Percentiles rank a stretch among this genome's conserved stretches.
Conservation (phyloP, 2,888 invertebrate species). For the Actias luna region DNA sequence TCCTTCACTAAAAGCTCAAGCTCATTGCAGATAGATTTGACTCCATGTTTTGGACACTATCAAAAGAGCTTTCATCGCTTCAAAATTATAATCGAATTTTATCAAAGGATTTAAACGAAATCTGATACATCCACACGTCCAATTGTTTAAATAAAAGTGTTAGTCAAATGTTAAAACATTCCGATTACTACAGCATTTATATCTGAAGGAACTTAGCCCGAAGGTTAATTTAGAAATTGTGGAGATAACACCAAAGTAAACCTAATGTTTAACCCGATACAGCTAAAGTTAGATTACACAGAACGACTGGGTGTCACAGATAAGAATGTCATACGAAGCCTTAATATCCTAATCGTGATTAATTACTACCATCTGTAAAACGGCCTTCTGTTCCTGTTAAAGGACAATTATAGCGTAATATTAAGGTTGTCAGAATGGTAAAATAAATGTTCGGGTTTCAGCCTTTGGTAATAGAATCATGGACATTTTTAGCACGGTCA, state of each 20-base stretch:
- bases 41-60: no score
- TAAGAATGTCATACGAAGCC: constrained; percentile 29
- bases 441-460: no score
- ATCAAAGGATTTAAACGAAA: no score
- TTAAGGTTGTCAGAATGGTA: constrained; percentile 6
- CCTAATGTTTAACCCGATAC: not conserved
- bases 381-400: constrained; percentile 15
- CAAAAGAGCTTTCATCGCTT: no score
- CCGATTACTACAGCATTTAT: not conserved
- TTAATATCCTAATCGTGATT: constrained; percentile 27
- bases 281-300: not conserved
- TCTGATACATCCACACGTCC: no score
- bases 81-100: no score
- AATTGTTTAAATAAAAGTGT: no score
- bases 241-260: not conserved
- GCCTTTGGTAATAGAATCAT: no score
- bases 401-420: constrained; percentile 9
- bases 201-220: not conserved
- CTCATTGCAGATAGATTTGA: no score
- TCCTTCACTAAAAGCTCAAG: no score
- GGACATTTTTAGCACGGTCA: no score
- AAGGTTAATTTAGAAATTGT: not conserved
- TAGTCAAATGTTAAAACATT: no score
- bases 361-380: constrained; percentile 20
- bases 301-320: constrained; percentile 25